Evolutionary conservation across 2,113 vertebrate genomes (phyloP).

Genomic region (Trichechus manatus): DNA sequence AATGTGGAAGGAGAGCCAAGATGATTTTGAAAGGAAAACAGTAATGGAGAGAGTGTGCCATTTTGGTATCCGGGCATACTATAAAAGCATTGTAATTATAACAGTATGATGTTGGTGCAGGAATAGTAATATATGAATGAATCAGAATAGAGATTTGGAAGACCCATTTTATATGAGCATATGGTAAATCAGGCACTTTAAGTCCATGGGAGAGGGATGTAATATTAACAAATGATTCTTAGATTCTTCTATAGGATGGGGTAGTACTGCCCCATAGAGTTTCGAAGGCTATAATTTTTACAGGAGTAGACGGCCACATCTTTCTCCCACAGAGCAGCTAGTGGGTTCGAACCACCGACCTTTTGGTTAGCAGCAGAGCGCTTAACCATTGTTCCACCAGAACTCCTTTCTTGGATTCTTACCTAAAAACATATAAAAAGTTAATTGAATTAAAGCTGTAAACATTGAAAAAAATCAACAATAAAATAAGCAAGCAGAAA

Average conservation of each 20-base stretch:
- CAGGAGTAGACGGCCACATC: no score
- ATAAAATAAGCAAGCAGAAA: not conserved
- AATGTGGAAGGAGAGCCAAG: not conserved
- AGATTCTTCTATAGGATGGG: not conserved
- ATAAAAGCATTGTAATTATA: not conserved
- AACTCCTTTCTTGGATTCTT: not conserved
- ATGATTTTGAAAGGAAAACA: slow-evolving; percentile 38
- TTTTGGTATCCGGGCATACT: not conserved
- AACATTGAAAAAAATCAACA: slow-evolving; percentile 32
- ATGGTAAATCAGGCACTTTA: slow-evolving; percentile 8
- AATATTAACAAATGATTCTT: not conserved
- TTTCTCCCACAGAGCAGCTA: no score
- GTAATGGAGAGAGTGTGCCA: not conserved
- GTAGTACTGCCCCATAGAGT: no score
- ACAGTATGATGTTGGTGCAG: not conserved
- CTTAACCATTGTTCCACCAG: no score
- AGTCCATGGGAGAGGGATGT: not conserved
- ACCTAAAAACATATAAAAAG: not conserved
- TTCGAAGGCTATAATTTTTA: no score
- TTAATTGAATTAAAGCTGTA: slow-evolving; percentile 9
- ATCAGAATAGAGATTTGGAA: not conserved
- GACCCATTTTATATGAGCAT: not conserved
- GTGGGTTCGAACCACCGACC: no score
- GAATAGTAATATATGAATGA: not conserved
- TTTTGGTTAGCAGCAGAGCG: no score